Conservation (phyloP, 2,113 vertebrate species). For the Megaceryle maxima region DNA sequence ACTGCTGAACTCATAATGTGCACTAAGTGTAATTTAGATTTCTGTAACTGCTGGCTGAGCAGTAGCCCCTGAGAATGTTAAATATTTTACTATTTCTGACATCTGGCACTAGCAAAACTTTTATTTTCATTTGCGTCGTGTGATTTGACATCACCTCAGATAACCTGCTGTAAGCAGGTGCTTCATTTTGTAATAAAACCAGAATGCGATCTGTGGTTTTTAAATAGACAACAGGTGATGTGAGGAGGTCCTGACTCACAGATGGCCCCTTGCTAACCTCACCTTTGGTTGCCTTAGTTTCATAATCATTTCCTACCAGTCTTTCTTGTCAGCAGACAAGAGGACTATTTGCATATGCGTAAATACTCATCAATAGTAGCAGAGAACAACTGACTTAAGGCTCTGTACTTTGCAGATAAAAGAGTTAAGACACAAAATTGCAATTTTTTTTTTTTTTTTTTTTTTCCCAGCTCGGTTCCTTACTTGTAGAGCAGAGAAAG, state of each 20-base stretch:
- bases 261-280: background rate
- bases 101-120: constrained; percentile 8
- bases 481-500: background rate
- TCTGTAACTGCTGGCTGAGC: background rate
- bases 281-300: background rate
- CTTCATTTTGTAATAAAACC: background rate
- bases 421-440: background rate
- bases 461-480: background rate
- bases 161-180: background rate
- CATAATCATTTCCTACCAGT: background rate
- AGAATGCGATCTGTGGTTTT: background rate
- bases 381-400: background rate
- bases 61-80: background rate
- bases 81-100: constrained; percentile 31
- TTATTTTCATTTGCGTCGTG: background rate
- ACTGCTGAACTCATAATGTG: background rate
- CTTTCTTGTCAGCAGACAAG: background rate
- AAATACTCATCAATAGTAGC: background rate
- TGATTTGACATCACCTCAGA: background rate
- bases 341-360: background rate
- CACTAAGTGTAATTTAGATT: background rate
- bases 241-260: background rate
- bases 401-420: background rate
- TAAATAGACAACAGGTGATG: background rate
- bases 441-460: background rate